Percentiles rank a stretch among this genome's conserved stretches.
phyloP scores from a whole-genome alignment of 1,140 invertebrate species.

The Antheraea mylitta region DNA sequence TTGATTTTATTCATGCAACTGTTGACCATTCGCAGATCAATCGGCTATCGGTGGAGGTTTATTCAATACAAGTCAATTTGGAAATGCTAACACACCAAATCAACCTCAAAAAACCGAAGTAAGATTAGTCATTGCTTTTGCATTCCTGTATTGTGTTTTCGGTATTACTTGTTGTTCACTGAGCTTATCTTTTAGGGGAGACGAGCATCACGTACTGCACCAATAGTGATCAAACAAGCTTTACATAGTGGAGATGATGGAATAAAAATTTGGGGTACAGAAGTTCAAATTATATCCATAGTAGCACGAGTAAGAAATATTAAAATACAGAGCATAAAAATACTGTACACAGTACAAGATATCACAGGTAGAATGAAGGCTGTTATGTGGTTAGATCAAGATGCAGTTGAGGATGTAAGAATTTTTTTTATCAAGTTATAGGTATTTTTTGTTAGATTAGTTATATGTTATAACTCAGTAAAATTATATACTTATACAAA shows the following conservation, averaged over 20 bases:
- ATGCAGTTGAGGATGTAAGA: conserved; percentile 71
- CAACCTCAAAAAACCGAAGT: conserved; percentile 55
- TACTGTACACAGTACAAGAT: conserved; percentile 82
- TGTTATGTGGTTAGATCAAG: conserved; percentile 79
- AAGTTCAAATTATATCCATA: conserved; percentile 78
- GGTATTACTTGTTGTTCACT: too few species aligned
- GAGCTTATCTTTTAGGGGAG: conserved; percentile 46
- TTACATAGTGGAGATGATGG: conserved; percentile 78
- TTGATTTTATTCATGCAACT: not conserved
- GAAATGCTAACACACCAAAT: conserved; percentile 65
- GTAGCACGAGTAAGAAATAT: conserved; percentile 80
- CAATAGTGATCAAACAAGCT: conserved; percentile 81
- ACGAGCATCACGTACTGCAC: conserved; percentile 73
- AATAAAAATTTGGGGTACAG: conserved; percentile 78
- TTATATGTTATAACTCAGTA: too few species aligned
- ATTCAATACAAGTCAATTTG: conserved; percentile 73
- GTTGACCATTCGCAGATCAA: conserved; percentile 56
- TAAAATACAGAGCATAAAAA: conserved; percentile 81
- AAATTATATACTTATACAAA: too few species aligned
- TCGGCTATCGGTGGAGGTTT: conserved; percentile 69
- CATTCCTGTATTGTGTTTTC: not conserved
- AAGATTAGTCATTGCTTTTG: not conserved
- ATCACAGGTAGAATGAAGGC: conserved; percentile 80
- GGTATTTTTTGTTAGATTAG: too few species aligned
- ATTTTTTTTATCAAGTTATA: not conserved